Base-by-base conservation (phyloP, 1,140 invertebrate species). In the Thaumatotibia leucotreta region DNA sequence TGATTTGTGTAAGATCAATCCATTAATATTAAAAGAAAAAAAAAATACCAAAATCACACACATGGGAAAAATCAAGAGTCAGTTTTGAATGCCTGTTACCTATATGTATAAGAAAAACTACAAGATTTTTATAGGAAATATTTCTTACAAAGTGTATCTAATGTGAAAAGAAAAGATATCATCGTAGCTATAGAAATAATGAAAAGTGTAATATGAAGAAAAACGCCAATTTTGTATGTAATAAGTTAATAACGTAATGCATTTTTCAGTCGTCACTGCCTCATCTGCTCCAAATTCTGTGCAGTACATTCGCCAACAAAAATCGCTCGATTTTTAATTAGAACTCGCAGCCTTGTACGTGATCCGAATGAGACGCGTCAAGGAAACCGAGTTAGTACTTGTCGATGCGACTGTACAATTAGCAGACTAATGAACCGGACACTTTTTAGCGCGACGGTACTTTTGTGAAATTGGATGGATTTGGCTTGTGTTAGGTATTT, bases 291-390 rank as follows among this genome's bases (percentile, higher is more conserved):
- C 11, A 1, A 4, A 14, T 9, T 23, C 22, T 27, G 10, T 61
- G 35, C 54, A 83, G 82, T 86, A 84, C 80, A 80, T 75, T 80
- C 74, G 72, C 76, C 76, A 82, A 81, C 80, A 85, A 87, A 85
- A 87, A 86, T 84, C 76, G 76, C 77, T 87, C 84, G 84, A 86
- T 87, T 87, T 87, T 87, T 86, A 87, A 87, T 87, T 87, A 87
- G 83, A 74, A 77, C 69, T 74, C 64, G 71, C 69, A 71, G 70
- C 64, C 70, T 45, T 45, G 74, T 77, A 77, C 85, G 85, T 88
- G 85, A 88, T 77, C 80, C 71, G 85, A 84, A 81, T 85, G 74
- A 70, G 74, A 64, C 69, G 72, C 67, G 65, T 68, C 64, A 49
- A 69, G 70, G 72, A 77, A 86, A 84, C 77, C 76, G 75, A 82